Evolutionary conservation across 2,113 vertebrate genomes (phyloP).

Genomic region (Lipophrys pholis): DNA sequence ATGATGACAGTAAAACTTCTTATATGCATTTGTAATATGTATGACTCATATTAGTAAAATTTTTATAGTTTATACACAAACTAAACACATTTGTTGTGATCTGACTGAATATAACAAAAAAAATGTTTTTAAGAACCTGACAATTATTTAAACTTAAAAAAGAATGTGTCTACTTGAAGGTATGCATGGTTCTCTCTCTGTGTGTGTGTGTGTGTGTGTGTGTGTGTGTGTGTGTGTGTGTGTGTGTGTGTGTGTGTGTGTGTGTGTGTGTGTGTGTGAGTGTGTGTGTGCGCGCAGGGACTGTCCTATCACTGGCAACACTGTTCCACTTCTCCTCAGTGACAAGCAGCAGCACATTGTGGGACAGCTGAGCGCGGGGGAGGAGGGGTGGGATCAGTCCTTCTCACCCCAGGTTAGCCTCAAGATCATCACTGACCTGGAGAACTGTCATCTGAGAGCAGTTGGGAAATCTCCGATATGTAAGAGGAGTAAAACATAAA

Average conservation of each 20-base stretch:
- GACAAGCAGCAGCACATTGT: constrained; percentile 94
- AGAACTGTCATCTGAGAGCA: constrained; percentile 58
- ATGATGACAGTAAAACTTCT: too few relatives aligned
- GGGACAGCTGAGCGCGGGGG: constrained; percentile 87
- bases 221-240: not conserved
- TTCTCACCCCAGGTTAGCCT: constrained; percentile 70
- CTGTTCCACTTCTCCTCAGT: constrained; percentile 77
- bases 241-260: not conserved
- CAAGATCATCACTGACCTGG: constrained; percentile 66
- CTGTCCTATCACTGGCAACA: constrained; percentile 67
- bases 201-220: constrained; percentile 9
- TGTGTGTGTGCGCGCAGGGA: constrained; percentile 33
- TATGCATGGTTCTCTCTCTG: too few relatives aligned
- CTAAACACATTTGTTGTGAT: too few relatives aligned
- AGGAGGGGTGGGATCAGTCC: constrained; percentile 36
- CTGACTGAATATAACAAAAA: too few relatives aligned
- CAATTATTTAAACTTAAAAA: too few relatives aligned
- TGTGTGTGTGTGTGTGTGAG: constrained; percentile 23
- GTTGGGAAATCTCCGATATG: constrained; percentile 62
- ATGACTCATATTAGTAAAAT: too few relatives aligned
- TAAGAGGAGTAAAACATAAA: constrained; percentile 67
- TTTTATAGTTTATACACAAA: too few relatives aligned
- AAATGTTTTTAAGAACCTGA: too few relatives aligned
- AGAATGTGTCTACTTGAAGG: too few relatives aligned
- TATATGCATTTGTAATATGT: too few relatives aligned